Percentiles rank a stretch among this genome's conserved stretches.
Conservation (phyloP, 2,888 invertebrate genomes). For the Portevinia maculata region DNA sequence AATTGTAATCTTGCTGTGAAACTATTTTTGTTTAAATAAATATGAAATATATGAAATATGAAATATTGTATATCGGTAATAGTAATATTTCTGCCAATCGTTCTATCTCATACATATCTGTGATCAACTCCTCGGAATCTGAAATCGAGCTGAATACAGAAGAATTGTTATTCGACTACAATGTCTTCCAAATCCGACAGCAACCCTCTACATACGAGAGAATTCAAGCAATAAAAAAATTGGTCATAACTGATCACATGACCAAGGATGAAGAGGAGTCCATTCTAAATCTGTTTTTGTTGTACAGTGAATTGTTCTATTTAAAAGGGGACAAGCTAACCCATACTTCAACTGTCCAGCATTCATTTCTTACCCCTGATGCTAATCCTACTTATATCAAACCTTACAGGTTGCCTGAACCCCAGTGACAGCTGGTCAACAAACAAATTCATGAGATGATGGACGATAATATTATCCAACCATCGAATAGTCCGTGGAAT, state of each 20-base stretch:
- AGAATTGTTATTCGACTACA: background rate
- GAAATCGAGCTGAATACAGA: background rate
- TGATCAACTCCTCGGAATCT: background rate
- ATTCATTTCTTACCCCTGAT: background rate
- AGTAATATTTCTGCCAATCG: background rate
- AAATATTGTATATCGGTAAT: background rate
- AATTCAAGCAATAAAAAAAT: conserved; percentile 5
- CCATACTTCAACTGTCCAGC: background rate
- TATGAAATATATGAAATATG: no score
- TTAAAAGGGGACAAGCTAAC: background rate
- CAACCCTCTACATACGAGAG: background rate
- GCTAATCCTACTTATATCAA: no score
- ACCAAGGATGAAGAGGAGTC: background rate
- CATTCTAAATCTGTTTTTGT: background rate
- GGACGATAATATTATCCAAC: conserved; percentile 17
- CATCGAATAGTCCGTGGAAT: no score
- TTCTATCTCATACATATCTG: background rate
- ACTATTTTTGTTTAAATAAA: no score
- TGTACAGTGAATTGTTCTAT: background rate
- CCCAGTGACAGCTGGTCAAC: background rate
- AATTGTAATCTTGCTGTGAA: no score
- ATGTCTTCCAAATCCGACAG: background rate
- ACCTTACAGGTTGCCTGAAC: conserved; percentile 1
- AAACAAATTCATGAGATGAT: conserved; percentile 15
- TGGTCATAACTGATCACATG: conserved; percentile 7